Conservation (phyloP, 2,888 invertebrate species). For the Cremastinae sp. region DNA sequence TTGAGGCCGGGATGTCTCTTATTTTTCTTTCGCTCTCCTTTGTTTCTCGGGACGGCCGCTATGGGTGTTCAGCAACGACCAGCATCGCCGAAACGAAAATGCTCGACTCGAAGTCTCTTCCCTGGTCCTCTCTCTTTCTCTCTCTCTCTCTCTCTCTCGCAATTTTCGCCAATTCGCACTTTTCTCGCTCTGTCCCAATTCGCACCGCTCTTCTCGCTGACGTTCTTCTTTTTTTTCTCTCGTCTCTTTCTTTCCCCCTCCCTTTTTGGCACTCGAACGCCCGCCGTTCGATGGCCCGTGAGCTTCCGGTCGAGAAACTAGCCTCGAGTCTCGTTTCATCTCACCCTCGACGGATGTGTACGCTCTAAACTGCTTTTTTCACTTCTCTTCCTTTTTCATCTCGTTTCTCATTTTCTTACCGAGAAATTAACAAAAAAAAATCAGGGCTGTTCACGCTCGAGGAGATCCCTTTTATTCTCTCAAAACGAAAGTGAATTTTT, state of each 20-base stretch:
- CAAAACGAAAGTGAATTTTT: no score
- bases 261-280: conserved; percentile 36
- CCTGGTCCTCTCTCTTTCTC: conserved; percentile 31
- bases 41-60: conserved; percentile 74
- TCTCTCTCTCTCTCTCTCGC: conserved; percentile 14
- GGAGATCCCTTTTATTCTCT: no score
- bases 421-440: no score
- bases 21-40: neutral
- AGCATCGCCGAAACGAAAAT: conserved; percentile 78
- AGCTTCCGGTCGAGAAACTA: conserved; percentile 8
- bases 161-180: conserved; percentile 12
- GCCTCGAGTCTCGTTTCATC: neutral
- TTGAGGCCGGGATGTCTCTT: conserved; percentile 28
- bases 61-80: conserved; percentile 79
- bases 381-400: no score
- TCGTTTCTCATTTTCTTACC: neutral
- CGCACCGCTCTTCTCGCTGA: no score
- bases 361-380: neutral
- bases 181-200: no score
- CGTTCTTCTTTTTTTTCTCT: conserved; percentile 16
- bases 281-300: conserved; percentile 11
- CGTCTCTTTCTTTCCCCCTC: conserved; percentile 8
- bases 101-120: conserved; percentile 39
- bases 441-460: no score
- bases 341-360: conserved; percentile 11